These are phyloP conservation scores for Hypolimnas misippus DNA, from an alignment of 2,888 invertebrate species.

Conservation along the genomic window DNA sequence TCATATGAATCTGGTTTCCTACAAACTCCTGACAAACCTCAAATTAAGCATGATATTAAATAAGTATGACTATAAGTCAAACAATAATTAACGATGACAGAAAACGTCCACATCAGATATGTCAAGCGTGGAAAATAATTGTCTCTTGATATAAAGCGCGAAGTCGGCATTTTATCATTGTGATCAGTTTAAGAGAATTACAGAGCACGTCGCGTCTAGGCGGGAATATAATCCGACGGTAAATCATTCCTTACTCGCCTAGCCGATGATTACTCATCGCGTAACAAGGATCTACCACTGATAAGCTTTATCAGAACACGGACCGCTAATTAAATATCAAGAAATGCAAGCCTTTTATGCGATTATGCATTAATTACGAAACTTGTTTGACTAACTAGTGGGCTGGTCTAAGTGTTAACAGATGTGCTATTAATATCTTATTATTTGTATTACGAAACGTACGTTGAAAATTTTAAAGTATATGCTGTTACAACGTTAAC, in stretches of 20 bases:
- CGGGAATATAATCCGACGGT: constrained; percentile 17
- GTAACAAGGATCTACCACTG: background rate
- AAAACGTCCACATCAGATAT: constrained; percentile 6
- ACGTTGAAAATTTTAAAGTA: constrained; percentile 20
- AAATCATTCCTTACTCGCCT: constrained; percentile 1
- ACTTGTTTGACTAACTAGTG: constrained; percentile 2
- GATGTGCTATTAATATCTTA: constrained; percentile 5
- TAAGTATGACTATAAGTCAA: no score
- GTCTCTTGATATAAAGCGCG: constrained; percentile 1
- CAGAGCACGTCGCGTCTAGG: constrained; percentile 14
- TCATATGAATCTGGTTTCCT: no score
- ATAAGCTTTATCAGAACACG: constrained; percentile 12
- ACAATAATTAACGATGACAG: background rate
- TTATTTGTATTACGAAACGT: background rate
- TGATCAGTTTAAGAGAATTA: constrained; percentile 14
- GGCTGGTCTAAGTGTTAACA: constrained; percentile 3
- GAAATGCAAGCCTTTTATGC: constrained; percentile 20
- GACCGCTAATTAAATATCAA: constrained; percentile 22
- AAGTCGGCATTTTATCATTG: constrained; percentile 15
- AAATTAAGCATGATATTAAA: no score
- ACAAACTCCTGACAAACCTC: no score
- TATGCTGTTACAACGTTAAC: no score
- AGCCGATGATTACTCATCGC: constrained; percentile 15
- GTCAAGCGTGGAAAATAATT: background rate
- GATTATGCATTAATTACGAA: constrained; percentile 17